These are phyloP conservation scores for Drosophila pallidifrons DNA, from an alignment of 1,140 invertebrate genomes.

Conservation along the genomic window DNA sequence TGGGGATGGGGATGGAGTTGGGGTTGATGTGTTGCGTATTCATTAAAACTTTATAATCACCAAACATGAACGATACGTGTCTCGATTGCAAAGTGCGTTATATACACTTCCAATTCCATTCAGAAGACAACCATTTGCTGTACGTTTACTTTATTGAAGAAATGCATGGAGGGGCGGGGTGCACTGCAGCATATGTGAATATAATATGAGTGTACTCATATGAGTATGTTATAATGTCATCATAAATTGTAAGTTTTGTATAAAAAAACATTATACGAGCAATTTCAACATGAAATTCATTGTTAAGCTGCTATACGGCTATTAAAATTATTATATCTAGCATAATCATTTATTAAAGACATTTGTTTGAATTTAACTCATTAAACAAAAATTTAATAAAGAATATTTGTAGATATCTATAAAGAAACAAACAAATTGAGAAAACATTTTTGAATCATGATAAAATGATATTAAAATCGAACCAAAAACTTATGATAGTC, in stretches of 20 bases:
- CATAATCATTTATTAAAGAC: no score
- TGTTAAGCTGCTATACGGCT: no score
- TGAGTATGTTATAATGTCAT: background rate
- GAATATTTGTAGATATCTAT: no score
- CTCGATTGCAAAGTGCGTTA: conserved; percentile 71
- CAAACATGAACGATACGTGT: conserved; percentile 78
- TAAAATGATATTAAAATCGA: no score
- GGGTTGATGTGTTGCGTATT: conserved; percentile 71
- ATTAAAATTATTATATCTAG: background rate
- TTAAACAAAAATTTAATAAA: no score
- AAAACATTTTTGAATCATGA: no score
- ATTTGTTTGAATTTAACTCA: no score
- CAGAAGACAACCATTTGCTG: conserved; percentile 52
- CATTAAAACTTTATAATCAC: conserved; percentile 83
- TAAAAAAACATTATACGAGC: background rate
- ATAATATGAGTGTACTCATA: conserved; percentile 1
- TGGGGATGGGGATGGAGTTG: conserved; percentile 9
- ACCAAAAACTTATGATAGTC: no score
- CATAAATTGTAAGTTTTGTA: conserved; percentile 7
- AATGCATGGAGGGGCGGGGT: background rate
- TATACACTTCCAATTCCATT: conserved; percentile 7
- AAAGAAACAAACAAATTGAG: no score
- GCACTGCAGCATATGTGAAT: conserved; percentile 35
- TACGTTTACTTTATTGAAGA: conserved; percentile 46
- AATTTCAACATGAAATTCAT: background rate